These are phyloP conservation scores for Deilephila elpenor DNA, from an alignment of 2,888 invertebrate genomes.

Conservation along the genomic window DNA sequence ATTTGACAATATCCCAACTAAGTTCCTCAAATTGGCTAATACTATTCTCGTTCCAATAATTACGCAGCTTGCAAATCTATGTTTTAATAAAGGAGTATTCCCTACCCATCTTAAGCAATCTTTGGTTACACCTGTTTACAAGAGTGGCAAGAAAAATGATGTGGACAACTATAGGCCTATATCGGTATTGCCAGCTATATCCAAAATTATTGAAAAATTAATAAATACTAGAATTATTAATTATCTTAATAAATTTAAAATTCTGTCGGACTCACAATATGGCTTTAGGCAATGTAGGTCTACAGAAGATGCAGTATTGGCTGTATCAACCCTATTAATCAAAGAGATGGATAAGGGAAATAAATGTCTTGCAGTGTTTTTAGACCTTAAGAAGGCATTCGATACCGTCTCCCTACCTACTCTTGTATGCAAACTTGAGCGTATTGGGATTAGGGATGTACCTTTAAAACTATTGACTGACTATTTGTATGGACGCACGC, in stretches of 20 bases:
- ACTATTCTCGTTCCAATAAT: neutral
- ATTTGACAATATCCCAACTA: neutral
- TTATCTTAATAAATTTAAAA: neutral
- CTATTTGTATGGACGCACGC: no score
- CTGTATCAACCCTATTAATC: neutral
- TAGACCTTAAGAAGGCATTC: slow-evolving; percentile 28
- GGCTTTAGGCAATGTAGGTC: slow-evolving; percentile 14
- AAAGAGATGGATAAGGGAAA: neutral
- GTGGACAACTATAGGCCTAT: neutral
- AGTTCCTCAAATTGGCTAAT: neutral
- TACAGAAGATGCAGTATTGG: neutral
- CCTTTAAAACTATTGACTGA: no score
- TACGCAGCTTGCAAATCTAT: neutral
- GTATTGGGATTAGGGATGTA: no score
- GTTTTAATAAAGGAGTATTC: neutral
- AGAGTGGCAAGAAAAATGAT: neutral
- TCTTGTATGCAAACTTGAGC: neutral
- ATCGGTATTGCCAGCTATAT: neutral
- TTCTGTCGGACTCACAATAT: slow-evolving; percentile 1
- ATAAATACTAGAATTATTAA: slow-evolving; percentile 13
- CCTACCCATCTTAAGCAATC: neutral
- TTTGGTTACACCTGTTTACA: neutral
- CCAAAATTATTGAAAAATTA: neutral
- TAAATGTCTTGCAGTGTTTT: slow-evolving; percentile 22
- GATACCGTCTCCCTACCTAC: slow-evolving; percentile 26